phyloP scores from a whole-genome alignment of 1,140 invertebrate species.

The Gyrodactylus salaris region DNA sequence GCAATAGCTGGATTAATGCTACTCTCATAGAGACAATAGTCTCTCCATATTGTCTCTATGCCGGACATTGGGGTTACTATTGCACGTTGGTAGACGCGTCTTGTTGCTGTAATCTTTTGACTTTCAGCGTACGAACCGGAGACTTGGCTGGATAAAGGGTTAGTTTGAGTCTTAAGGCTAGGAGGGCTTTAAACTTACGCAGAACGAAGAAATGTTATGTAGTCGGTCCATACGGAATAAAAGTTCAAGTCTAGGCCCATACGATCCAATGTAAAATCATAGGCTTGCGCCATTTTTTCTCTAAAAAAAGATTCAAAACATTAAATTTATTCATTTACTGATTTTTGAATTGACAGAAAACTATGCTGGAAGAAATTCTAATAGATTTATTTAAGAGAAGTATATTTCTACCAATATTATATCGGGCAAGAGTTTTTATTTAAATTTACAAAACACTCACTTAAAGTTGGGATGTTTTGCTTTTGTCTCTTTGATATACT shows the following conservation, averaged over 20 bases:
- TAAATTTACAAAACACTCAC: constrained; percentile 27
- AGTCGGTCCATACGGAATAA: constrained; percentile 80
- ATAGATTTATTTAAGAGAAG: too few relatives aligned
- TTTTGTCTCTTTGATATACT: constrained; percentile 91
- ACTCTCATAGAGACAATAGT: constrained; percentile 46
- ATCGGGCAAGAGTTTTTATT: too few relatives aligned
- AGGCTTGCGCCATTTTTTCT: constrained; percentile 96
- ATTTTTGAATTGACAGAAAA: neutral
- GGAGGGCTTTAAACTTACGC: neutral
- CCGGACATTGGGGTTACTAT: constrained; percentile 84
- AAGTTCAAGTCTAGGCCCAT: constrained; percentile 90
- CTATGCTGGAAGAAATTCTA: too few relatives aligned
- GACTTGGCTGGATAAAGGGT: constrained; percentile 28
- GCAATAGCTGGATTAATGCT: constrained; percentile 79
- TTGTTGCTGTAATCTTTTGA: constrained; percentile 80
- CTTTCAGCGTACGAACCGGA: constrained; percentile 94
- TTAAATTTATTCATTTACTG: too few relatives aligned
- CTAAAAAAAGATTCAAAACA: constrained; percentile 25
- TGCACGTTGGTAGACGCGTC: constrained; percentile 71
- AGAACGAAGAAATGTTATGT: constrained; percentile 48
- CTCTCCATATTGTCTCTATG: constrained; percentile 88
- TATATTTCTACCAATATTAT: too few relatives aligned
- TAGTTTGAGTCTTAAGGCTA: neutral
- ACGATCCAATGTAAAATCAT: constrained; percentile 91
- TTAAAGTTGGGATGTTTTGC: constrained; percentile 60